Evolutionary conservation across 1,140 invertebrate species (phyloP).

Genomic region (Nasonia longicornis): DNA sequence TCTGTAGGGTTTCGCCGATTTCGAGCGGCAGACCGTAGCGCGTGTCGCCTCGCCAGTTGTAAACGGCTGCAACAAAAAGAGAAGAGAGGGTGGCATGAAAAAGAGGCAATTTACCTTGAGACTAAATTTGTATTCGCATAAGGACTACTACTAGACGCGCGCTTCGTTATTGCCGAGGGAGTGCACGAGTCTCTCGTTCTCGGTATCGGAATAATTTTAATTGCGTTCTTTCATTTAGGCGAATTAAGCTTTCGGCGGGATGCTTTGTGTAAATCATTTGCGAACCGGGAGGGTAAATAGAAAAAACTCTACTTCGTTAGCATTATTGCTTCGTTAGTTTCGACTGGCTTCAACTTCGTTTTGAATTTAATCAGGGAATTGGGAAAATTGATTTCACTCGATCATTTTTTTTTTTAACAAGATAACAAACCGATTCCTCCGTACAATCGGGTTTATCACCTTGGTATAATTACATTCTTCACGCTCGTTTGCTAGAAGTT

Average conservation of each 20-base stretch:
- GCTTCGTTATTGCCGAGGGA: too few species aligned
- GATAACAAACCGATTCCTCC: too few species aligned
- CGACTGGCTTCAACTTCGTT: too few species aligned
- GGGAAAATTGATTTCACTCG: background rate
- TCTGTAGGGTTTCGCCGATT: slow-evolving; percentile 91
- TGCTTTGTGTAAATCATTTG: too few species aligned
- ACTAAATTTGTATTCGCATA: slow-evolving; percentile 37
- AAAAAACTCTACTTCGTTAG: background rate
- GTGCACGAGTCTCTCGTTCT: background rate
- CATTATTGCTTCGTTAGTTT: background rate
- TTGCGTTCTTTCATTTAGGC: background rate
- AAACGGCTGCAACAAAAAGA: slow-evolving; percentile 80
- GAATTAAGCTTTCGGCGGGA: background rate
- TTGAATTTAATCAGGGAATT: too few species aligned
- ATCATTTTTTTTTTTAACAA: too few species aligned
- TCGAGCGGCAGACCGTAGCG: slow-evolving; percentile 84
- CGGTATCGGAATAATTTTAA: slow-evolving; percentile 24
- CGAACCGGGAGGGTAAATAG: background rate
- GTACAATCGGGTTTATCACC: too few species aligned
- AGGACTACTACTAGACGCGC: background rate
- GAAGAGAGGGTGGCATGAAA: background rate
- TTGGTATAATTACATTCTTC: too few species aligned
- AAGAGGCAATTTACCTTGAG: slow-evolving; percentile 29
- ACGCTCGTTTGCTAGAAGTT: background rate
- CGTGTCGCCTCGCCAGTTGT: slow-evolving; percentile 89